A percentile compares a stretch with the other conserved stretches of the same genome.
These are phyloP conservation scores for Luscinia luscinia DNA, from an alignment of 2,797 vertebrate species.

Conservation along the genomic window DNA sequence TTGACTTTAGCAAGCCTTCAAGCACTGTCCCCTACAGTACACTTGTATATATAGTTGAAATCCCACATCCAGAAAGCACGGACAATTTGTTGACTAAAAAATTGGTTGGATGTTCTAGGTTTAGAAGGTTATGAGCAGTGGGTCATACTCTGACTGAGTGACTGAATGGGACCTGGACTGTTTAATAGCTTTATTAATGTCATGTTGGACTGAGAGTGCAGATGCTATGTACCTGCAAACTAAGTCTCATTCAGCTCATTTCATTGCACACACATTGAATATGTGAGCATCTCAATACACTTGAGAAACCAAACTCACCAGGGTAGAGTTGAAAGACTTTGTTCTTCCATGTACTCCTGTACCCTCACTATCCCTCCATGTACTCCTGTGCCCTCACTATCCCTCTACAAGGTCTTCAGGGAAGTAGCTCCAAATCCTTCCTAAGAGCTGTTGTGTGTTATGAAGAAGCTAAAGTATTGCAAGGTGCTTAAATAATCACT, in stretches of 20 bases:
- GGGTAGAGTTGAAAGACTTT: not conserved
- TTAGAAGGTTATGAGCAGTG: not conserved
- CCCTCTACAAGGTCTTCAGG: not conserved
- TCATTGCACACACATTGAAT: not conserved
- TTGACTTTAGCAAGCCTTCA: not conserved
- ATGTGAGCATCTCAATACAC: not conserved
- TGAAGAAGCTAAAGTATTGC: not conserved
- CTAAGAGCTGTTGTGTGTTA: not conserved
- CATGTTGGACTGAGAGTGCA: not conserved
- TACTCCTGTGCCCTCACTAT: not conserved
- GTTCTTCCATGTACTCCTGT: fast-evolving
- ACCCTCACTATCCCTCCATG: not conserved
- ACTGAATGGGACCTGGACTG: not conserved
- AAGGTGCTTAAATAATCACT: not conserved
- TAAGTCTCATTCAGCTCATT: not conserved
- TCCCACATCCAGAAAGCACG: not conserved
- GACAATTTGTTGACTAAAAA: not conserved
- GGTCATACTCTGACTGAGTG: not conserved
- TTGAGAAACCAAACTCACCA: not conserved
- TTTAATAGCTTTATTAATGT: not conserved
- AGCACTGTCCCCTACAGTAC: not conserved
- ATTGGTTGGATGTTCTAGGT: not conserved
- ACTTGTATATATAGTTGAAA: not conserved
- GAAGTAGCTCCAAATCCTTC: not conserved
- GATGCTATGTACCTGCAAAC: not conserved